Base-by-base conservation (phyloP, 1,140 invertebrate species). In the Bombus affinis region DNA sequence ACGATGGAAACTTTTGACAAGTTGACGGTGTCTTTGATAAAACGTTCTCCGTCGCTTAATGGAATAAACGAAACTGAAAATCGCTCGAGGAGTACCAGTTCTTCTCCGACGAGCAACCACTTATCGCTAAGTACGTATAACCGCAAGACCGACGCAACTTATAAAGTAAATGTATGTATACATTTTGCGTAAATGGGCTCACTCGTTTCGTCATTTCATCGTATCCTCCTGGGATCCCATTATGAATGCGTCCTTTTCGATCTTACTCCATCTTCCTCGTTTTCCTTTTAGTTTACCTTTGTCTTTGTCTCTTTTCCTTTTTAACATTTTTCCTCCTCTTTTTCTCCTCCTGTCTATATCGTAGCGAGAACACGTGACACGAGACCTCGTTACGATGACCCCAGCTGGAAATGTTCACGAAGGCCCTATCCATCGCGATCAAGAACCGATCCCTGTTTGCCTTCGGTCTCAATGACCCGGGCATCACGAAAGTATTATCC, bases 381-480 rank as follows among this genome's bases (percentile, higher is more conserved):
- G 80, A 89, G 86, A 92, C 92, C 91, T 92, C 92, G 92, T 92
- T 93, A 93, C 90, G 92, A 93, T 92, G 92, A 92, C 92, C 92
- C 89, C 86, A 66, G 88, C 73, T 85, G 87, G 78, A 86, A 86
- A 92, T 85, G 86, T 89, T 89, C 82, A 88, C 86, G 87, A 70
- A 53, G 76, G 83, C 68, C 77, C 86, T 90, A 90, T 90, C 88
- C 78, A 81, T 88, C 80, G 88, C 88, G 83, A 90, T 90, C 86
- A 81, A 86, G 78, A 89, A 82, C 57, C 81, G 81, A 90, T 90
- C 81, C 89, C 68, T 86, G 82, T 88, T 90, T 88, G 78, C 89
- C 86, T 90, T 90, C 86, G 78, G 70, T 75, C 89, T 88, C 83
- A 79, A 90, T 89, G 88, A 87, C 85, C 88, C 88, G 37, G 85